Evolutionary conservation across 2,797 vertebrate species (phyloP), one percentile per base, ranked within the genome.

Genomic region (Oreonectes daqikongensis): DNA sequence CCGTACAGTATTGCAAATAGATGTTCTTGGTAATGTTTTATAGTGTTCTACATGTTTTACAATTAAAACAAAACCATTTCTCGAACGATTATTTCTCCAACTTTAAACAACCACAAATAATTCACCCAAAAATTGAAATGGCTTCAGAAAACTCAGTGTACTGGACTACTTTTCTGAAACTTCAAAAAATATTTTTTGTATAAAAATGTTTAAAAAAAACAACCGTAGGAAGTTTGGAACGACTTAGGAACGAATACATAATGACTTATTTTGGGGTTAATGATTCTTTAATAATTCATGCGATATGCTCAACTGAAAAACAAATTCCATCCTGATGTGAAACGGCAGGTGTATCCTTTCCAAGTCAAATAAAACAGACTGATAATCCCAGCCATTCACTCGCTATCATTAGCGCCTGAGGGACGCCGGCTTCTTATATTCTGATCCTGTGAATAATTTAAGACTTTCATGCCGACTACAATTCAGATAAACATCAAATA

Each of bases 381-480:
- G 20, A 15, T 35, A 68, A 66, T 70, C 35, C n/a, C 66, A 81
- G 55, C 32, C 6, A 26, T 77, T 63, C 60, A 52, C 75, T 81
- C 72, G 75, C 70, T 83, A 57, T 44, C 72, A 72, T 72, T 59
- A 79, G 22, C 35, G 9, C 66, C 22, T 77, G 3, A 3, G 1
- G 40, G 35, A 26, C 6, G 55, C 20, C 63, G 79, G 32, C 22
- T 28, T 35, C 42, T 78, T 12, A 57, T 79, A 67, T 52, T 85
- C 38, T 80, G 72, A 85, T 60, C n/a, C 50, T 72, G 40, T 14
- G 75, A 82, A 72, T 79, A 79, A 87, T 86, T 84, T 83, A 76
- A 50, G 75, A 61, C 42, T 78, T 84, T 67, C 52, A 22, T 77
- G 67, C 66, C 50, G 78, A 61, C 70, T 68, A 82, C 79, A 53